Evolutionary conservation across 2,797 vertebrate species (phyloP).

Genomic region (Coregonus sp.): DNA sequence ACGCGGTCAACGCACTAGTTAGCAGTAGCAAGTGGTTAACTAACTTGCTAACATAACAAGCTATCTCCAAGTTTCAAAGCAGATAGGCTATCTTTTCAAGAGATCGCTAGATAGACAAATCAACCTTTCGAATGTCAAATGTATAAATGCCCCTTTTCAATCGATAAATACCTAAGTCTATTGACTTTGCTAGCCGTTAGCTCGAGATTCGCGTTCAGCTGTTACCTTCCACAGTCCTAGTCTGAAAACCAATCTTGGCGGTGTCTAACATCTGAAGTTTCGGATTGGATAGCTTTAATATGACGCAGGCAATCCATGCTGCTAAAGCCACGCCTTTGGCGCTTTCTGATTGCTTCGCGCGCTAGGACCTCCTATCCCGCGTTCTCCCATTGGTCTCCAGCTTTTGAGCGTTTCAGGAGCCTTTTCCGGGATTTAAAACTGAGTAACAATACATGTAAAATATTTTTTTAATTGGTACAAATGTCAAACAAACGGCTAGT

Average conservation of each 20-base stretch:
- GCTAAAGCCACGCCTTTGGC: conserved; percentile 46
- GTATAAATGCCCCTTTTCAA: not conserved
- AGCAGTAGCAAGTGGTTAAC: not conserved
- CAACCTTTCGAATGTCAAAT: not conserved
- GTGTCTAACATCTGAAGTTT: conserved; percentile 64
- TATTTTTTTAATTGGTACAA: too few species aligned
- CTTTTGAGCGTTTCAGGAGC: not conserved
- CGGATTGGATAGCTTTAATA: conserved; percentile 23
- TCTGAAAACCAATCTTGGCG: conserved; percentile 84
- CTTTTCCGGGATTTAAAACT: not conserved
- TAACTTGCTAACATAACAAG: not conserved
- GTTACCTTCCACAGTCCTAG: conserved; percentile 30
- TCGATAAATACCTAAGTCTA: not conserved
- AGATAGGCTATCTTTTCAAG: not conserved
- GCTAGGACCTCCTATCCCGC: not conserved
- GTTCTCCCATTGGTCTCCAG: not conserved
- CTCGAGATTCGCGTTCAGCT: conserved; percentile 30
- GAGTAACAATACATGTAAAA: not conserved
- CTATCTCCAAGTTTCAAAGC: not conserved
- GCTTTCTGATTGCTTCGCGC: conserved; percentile 31
- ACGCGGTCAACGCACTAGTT: not conserved
- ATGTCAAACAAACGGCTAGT: not conserved
- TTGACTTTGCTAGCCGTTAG: conserved; percentile 46
- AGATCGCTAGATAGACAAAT: not conserved
- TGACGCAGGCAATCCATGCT: conserved; percentile 36